A percentile compares a stretch with the other conserved stretches of the same genome.
These are phyloP conservation scores for Gadopsis marmoratus DNA, from an alignment of 2,797 vertebrate genomes.

Conservation along the genomic window DNA sequence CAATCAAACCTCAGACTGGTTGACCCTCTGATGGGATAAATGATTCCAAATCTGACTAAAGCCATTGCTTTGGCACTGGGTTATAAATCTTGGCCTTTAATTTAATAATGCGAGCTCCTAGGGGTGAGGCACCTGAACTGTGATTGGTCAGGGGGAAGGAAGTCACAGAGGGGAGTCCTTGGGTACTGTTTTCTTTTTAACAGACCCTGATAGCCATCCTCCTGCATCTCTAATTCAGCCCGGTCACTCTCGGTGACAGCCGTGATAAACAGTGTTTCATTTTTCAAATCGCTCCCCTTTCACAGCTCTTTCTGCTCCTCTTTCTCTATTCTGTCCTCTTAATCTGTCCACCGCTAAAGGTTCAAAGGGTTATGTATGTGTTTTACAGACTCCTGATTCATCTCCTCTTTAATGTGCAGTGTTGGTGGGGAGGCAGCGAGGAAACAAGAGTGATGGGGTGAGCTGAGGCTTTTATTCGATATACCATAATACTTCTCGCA, in stretches of 20 bases:
- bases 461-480: conserved; percentile 64
- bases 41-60: conserved; percentile 81
- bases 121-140: conserved; percentile 59
- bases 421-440: conserved; percentile 42
- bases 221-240: conserved; percentile 50
- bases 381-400: conserved; percentile 73
- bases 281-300: conserved; percentile 54
- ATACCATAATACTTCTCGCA: conserved; percentile 75
- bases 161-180: conserved; percentile 64
- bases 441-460: conserved; percentile 70
- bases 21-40: conserved; percentile 80
- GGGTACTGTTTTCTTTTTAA: conserved; percentile 57
- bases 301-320: conserved; percentile 33
- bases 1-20: conserved; percentile 71
- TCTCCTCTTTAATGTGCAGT: conserved; percentile 66
- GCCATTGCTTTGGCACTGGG: conserved; percentile 68
- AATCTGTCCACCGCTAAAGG: conserved; percentile 48
- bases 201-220: conserved; percentile 34
- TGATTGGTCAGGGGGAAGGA: conserved; percentile 60
- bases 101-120: conserved; percentile 69
- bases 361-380: conserved; percentile 72
- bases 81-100: conserved; percentile 78
- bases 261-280: conserved; percentile 62
- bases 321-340: conserved; percentile 44
- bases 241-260: conserved; percentile 49